phyloP scores from a whole-genome alignment of 2,797 vertebrate genomes.

The Prionace glauca region DNA sequence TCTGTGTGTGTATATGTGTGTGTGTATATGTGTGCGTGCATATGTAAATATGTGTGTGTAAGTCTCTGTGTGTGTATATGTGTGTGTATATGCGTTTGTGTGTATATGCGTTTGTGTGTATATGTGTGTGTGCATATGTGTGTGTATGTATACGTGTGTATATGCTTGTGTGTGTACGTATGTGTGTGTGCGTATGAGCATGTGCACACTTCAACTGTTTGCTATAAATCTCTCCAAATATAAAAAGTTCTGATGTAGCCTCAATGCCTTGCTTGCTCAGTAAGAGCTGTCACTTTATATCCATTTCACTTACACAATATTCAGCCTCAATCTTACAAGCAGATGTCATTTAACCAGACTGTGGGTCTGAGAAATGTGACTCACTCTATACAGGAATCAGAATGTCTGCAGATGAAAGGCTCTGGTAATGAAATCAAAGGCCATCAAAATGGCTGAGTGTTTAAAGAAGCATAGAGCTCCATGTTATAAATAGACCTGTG shows the following conservation, averaged over 20 bases:
- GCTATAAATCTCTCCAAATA: not conserved
- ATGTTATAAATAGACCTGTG: not conserved
- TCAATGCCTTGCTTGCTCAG: not conserved
- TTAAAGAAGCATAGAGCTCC: not conserved
- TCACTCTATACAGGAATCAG: not conserved
- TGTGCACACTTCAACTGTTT: not conserved
- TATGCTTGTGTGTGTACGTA: not conserved
- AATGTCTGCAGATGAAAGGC: not conserved
- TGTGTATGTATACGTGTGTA: no score
- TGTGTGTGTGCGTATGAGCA: not conserved
- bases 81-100: no score
- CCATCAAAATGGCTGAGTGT: not conserved
- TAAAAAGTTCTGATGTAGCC: not conserved
- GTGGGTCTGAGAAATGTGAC: not conserved
- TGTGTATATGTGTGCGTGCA: not conserved
- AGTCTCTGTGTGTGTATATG: no score
- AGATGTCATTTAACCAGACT: not conserved
- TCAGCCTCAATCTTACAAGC: not conserved
- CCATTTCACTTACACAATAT: not conserved
- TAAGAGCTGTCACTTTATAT: not conserved
- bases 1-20: no score
- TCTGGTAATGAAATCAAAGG: not conserved
- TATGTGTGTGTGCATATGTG: no score
- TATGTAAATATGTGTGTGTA: no score
- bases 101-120: no score